Evolutionary conservation across 92 coral and sea anemone species (phyloP).

Genomic region (Phenganax stokvisi): DNA sequence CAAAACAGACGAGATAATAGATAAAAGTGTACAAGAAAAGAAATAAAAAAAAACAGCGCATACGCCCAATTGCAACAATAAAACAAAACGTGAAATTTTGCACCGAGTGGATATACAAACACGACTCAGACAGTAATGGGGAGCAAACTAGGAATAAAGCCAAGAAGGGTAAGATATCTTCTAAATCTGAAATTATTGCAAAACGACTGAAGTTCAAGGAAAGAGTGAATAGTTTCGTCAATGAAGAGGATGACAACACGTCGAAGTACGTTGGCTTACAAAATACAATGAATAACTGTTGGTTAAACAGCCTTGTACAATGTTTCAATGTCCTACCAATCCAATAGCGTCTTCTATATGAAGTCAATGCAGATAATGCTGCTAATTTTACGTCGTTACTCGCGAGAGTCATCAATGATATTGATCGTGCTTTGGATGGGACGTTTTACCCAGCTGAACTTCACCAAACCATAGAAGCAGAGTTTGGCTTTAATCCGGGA

Average conservation of each 20-base stretch:
- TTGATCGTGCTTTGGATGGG: background rate
- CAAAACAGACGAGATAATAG: background rate
- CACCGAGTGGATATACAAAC: background rate
- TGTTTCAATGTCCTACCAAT: background rate
- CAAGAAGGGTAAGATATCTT: background rate
- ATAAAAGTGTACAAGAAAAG: background rate
- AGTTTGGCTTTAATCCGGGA: background rate
- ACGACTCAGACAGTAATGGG: background rate
- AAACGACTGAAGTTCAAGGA: background rate
- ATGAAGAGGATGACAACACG: background rate
- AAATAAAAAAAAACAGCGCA: background rate
- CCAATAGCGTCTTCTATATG: background rate
- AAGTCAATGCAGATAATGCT: background rate
- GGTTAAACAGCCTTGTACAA: conserved; percentile 2
- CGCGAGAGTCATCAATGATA: background rate
- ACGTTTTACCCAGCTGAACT: background rate
- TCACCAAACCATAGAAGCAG: background rate
- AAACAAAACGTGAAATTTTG: background rate
- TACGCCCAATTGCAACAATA: background rate
- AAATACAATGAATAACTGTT: background rate
- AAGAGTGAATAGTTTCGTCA: background rate
- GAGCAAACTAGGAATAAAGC: background rate
- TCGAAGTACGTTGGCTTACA: background rate
- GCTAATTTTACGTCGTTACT: background rate
- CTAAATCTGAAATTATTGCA: background rate